Percentiles rank a stretch among this genome's conserved stretches.
Conservation (phyloP, 2,113 vertebrate genomes). For the Lycocorax pyrrhopterus region DNA sequence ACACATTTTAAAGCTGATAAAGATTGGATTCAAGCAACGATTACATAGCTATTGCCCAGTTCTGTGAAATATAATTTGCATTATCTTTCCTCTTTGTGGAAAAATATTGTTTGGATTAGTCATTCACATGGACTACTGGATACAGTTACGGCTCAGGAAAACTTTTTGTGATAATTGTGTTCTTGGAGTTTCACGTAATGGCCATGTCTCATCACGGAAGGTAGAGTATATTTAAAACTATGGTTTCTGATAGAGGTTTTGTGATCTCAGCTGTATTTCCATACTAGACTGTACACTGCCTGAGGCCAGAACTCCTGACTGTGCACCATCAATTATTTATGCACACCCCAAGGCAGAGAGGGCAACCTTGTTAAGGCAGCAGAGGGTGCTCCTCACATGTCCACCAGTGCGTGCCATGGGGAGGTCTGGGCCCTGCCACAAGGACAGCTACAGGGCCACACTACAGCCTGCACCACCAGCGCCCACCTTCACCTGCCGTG, state of each 20-base stretch:
- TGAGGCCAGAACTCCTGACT: background rate
- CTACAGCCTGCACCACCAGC: background rate
- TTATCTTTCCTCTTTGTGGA: background rate
- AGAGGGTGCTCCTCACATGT: background rate
- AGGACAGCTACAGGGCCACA: background rate
- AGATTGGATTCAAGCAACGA: background rate
- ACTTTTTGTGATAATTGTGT: background rate
- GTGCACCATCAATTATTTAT: background rate
- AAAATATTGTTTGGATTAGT: background rate
- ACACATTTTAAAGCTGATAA: background rate
- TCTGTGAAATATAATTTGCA: background rate
- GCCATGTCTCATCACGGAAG: background rate
- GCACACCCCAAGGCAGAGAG: background rate
- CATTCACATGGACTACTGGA: background rate
- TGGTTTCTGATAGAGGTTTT: background rate
- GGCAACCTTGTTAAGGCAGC: background rate
- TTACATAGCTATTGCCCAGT: background rate
- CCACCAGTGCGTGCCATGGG: fast-evolving
- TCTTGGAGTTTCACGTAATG: background rate
- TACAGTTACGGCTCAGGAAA: background rate
- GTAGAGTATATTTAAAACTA: background rate
- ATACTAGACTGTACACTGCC: background rate
- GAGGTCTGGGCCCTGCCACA: background rate
- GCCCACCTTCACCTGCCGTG: fast-evolving
- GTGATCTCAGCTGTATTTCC: background rate